phyloP scores from a whole-genome alignment of 2,888 invertebrate species.

The Sepiola atlantica region DNA sequence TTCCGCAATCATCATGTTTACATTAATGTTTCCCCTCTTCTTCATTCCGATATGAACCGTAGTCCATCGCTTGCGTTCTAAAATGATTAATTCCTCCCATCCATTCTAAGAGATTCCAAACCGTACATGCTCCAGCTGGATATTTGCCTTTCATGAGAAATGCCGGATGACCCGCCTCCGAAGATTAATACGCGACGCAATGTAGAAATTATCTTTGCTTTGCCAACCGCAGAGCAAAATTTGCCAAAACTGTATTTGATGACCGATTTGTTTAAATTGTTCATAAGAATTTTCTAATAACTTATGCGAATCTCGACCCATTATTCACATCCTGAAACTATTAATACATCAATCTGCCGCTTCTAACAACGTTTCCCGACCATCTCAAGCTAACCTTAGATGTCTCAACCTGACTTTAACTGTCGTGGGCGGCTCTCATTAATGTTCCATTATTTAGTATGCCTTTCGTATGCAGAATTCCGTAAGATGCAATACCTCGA shows the following conservation, averaged over 20 bases:
- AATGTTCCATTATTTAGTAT: not conserved
- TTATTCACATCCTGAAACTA: not conserved
- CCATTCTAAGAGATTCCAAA: not conserved
- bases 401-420: not conserved
- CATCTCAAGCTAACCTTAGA: not conserved
- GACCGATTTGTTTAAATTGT: conserved; percentile 2
- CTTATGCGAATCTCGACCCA: not conserved
- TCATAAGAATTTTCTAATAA: not conserved
- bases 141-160: not conserved
- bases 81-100: not conserved
- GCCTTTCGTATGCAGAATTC: not conserved
- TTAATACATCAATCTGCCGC: not conserved
- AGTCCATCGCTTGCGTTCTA: not conserved
- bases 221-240: not conserved
- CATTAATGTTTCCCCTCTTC: not conserved
- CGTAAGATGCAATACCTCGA: not conserved
- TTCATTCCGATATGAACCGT: not conserved
- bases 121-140: not conserved
- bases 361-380: not conserved
- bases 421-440: not conserved
- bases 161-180: not conserved
- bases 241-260: not conserved
- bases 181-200: not conserved
- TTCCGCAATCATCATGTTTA: not conserved
- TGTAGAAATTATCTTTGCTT: not conserved